These are phyloP conservation scores for Dorcus hopei DNA, from an alignment of 2,888 invertebrate genomes.

Conservation along the genomic window DNA sequence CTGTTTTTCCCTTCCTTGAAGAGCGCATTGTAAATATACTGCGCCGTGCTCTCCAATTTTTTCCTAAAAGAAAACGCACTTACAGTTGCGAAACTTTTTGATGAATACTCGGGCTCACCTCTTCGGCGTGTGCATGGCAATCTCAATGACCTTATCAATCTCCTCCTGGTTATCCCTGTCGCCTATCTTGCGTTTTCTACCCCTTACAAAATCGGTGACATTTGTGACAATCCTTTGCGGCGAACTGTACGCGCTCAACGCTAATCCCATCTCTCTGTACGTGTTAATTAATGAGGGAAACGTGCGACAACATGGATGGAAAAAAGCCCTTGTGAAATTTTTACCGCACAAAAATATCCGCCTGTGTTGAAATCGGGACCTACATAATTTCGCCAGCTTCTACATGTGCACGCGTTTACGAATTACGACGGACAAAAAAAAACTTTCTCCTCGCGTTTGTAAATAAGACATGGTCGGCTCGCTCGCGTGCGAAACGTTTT, in stretches of 20 bases:
- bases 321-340: not conserved
- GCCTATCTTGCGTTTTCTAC: constrained; percentile 56
- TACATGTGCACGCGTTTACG: constrained; percentile 2
- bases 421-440: not conserved
- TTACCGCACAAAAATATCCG: not conserved
- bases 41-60: constrained; percentile 67
- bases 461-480: constrained; percentile 18
- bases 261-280: constrained; percentile 47
- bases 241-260: constrained; percentile 43
- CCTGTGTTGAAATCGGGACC: not conserved
- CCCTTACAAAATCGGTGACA: constrained; percentile 49
- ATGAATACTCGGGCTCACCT: constrained; percentile 47
- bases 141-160: constrained; percentile 54
- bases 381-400: not conserved
- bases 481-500: not conserved
- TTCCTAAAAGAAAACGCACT: constrained; percentile 49
- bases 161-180: constrained; percentile 52
- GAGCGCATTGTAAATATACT: constrained; percentile 75
- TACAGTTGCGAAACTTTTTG: not conserved
- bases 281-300: not conserved
- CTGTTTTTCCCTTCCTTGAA: constrained; percentile 74
- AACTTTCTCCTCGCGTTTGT: constrained; percentile 9
- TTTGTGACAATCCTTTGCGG: constrained; percentile 46
- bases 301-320: not conserved
- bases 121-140: constrained; percentile 61